These are phyloP conservation scores for Zosterops lateralis DNA, from an alignment of 2,113 vertebrate genomes.

Conservation along the genomic window DNA sequence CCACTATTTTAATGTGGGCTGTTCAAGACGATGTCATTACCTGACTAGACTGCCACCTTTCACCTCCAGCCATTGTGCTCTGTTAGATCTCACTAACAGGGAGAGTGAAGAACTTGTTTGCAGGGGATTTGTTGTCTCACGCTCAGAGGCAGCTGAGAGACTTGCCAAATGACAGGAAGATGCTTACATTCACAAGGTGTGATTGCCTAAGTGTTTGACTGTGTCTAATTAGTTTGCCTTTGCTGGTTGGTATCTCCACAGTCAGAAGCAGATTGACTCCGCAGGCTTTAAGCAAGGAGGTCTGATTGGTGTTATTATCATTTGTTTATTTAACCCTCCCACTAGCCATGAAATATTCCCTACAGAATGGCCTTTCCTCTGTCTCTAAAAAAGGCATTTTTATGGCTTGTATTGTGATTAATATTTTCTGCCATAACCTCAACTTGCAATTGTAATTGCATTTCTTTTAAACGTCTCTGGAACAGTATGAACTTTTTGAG, in stretches of 20 bases:
- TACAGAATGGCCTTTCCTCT: slow-evolving; percentile 51
- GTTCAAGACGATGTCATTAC: slow-evolving; percentile 80
- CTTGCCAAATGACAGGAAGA: slow-evolving; percentile 92
- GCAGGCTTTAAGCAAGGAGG: slow-evolving; percentile 80
- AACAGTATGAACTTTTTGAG: not conserved
- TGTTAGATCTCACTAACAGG: slow-evolving; percentile 80
- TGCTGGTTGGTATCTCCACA: slow-evolving; percentile 80
- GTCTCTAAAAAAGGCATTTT: slow-evolving; percentile 39
- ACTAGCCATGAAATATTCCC: slow-evolving; percentile 70
- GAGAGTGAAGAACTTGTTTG: slow-evolving; percentile 76
- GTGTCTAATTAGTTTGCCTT: slow-evolving; percentile 87
- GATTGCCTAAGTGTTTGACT: slow-evolving; percentile 89
- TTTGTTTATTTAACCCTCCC: slow-evolving; percentile 85
- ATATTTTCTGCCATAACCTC: not conserved
- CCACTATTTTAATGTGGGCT: slow-evolving; percentile 76
- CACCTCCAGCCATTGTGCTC: slow-evolving; percentile 81
- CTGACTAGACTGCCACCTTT: slow-evolving; percentile 79
- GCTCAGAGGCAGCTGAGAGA: slow-evolving; percentile 86
- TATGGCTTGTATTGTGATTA: not conserved
- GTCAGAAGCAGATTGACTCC: slow-evolving; percentile 83
- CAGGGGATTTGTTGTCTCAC: slow-evolving; percentile 81
- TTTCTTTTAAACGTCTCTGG: not conserved
- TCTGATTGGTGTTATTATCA: slow-evolving; percentile 86
- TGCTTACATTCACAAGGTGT: slow-evolving; percentile 87
- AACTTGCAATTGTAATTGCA: not conserved